Evolutionary conservation across 2,113 vertebrate genomes (phyloP).

Genomic region (Prionailurus bengalensis): DNA sequence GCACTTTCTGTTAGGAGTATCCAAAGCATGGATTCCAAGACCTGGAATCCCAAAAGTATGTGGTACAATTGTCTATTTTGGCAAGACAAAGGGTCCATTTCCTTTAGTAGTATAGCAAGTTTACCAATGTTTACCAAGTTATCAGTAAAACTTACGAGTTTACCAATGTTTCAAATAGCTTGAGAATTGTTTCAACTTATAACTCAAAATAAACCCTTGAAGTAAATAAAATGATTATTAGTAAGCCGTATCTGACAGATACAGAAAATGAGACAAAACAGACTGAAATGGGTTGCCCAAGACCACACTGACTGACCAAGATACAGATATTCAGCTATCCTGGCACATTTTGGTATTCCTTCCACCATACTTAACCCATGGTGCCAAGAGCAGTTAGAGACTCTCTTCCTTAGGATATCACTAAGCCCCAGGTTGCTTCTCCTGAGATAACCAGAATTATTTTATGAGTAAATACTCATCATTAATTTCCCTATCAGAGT

Average conservation of each 20-base stretch:
- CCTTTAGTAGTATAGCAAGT: background rate
- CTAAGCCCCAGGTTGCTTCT: background rate
- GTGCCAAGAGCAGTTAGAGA: background rate
- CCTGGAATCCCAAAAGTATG: background rate
- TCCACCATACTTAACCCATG: background rate
- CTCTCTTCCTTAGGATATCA: background rate
- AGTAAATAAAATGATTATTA: slow-evolving; percentile 65
- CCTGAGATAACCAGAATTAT: slow-evolving; percentile 50
- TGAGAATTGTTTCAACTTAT: background rate
- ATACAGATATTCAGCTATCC: background rate
- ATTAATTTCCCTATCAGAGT: background rate
- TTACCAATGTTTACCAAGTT: background rate
- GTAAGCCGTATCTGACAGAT: slow-evolving; percentile 43
- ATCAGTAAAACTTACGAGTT: background rate
- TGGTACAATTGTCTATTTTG: background rate
- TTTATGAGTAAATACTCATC: slow-evolving; percentile 48
- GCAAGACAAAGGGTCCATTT: background rate
- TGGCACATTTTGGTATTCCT: background rate
- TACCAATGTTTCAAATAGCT: background rate
- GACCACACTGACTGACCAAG: background rate
- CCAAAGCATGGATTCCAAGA: background rate
- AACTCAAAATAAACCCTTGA: slow-evolving; percentile 43
- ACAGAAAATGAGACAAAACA: slow-evolving; percentile 33
- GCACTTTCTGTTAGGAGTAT: background rate
- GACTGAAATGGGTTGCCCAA: background rate